Evolutionary conservation across 2,888 invertebrate genomes (phyloP).

Genomic region (Aspidapion aeneum): DNA sequence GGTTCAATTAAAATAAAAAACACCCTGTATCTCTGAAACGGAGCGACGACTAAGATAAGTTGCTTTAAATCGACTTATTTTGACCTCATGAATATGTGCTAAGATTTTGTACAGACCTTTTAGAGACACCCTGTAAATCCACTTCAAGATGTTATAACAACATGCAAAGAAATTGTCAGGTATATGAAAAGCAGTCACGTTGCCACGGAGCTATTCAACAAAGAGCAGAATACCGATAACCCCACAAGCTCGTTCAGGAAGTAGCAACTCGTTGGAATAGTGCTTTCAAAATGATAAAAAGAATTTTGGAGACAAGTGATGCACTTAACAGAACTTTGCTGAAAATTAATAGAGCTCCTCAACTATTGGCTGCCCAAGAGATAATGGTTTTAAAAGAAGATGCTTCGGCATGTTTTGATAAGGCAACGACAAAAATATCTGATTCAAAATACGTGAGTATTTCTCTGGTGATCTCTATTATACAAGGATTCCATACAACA

Average conservation of each 20-base stretch:
- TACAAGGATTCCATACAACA: background rate
- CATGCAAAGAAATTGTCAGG: too few relatives aligned
- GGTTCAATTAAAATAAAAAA: too few relatives aligned
- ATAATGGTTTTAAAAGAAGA: conserved; percentile 16
- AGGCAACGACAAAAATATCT: conserved; percentile 22
- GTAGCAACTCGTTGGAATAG: conserved; percentile 22
- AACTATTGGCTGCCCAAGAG: conserved; percentile 14
- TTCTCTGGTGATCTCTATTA: conserved; percentile 13
- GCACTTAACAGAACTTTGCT: conserved; percentile 17
- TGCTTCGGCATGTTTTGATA: conserved; percentile 15
- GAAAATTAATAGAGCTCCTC: conserved; percentile 21
- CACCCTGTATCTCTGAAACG: too few relatives aligned
- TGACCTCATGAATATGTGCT: too few relatives aligned
- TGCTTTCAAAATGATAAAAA: conserved; percentile 19
- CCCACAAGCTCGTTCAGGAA: conserved; percentile 20
- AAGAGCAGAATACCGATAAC: conserved; percentile 13
- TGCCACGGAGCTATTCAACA: too few relatives aligned
- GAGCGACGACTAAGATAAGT: too few relatives aligned
- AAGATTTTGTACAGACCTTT: too few relatives aligned
- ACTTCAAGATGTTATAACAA: too few relatives aligned
- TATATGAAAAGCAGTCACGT: too few relatives aligned
- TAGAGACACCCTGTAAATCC: too few relatives aligned
- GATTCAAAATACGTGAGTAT: conserved; percentile 18
- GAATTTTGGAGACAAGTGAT: conserved; percentile 17
- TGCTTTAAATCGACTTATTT: too few relatives aligned